A percentile compares a stretch with the other conserved stretches of the same genome.
Evolutionary conservation across 2,113 vertebrate genomes (phyloP).

Genomic region (Candoia aspera): DNA sequence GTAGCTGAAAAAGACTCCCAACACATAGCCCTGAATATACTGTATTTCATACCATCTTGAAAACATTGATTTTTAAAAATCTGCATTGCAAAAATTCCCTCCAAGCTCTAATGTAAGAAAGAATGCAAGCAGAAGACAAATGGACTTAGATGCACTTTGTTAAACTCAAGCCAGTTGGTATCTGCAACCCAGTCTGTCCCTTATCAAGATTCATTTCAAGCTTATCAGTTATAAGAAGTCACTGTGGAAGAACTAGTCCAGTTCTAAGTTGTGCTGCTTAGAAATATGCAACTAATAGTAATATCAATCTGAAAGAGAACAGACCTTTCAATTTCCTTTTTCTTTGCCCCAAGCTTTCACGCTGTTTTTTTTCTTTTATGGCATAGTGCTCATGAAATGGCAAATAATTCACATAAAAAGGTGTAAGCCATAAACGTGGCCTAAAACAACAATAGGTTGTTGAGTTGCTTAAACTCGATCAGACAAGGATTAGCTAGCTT

Average conservation of each 20-base stretch:
- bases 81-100: neutral
- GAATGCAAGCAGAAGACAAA: neutral
- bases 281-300: slow-evolving; percentile 16
- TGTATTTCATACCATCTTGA: neutral
- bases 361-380: slow-evolving; percentile 12
- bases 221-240: neutral
- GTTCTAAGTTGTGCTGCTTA: neutral
- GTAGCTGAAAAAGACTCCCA: neutral
- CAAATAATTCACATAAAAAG: slow-evolving; percentile 22
- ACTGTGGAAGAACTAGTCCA: neutral
- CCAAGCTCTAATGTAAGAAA: neutral
- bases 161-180: neutral
- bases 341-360: slow-evolving; percentile 11
- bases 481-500: slow-evolving; percentile 20
- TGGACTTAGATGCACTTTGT: neutral
- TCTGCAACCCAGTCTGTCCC: neutral
- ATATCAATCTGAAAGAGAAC: slow-evolving; percentile 27
- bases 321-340: slow-evolving; percentile 16
- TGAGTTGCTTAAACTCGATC: slow-evolving; percentile 12
- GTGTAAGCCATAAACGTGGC: slow-evolving; percentile 18
- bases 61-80: neutral
- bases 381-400: slow-evolving; percentile 11
- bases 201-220: neutral
- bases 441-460: slow-evolving; percentile 3
- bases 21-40: neutral